Conservation (phyloP, 2,797 vertebrate genomes). For the Gymnothorax javanicus region DNA sequence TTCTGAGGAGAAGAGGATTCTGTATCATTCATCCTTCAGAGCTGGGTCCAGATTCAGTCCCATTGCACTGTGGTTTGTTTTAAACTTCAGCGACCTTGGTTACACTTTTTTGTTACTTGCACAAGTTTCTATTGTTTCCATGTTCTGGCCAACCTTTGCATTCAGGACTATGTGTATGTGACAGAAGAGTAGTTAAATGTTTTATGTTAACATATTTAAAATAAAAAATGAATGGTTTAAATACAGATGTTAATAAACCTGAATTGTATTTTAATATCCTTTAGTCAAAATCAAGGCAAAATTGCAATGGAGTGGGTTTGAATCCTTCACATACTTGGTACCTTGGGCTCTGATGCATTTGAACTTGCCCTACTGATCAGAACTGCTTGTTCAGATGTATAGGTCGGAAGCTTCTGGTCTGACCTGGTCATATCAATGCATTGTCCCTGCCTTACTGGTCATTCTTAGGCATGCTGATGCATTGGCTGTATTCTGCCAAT, state of each 20-base stretch:
- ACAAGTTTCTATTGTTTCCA: slow-evolving; percentile 7
- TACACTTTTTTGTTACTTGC: not conserved
- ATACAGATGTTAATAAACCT: not conserved
- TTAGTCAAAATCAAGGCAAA: not conserved
- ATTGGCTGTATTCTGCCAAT: not conserved
- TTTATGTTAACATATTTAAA: not conserved
- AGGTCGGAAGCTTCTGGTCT: not conserved
- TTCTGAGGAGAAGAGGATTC: not conserved
- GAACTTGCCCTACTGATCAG: not conserved
- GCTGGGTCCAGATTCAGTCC: not conserved
- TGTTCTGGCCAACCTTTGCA: not conserved
- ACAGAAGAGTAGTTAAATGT: not conserved
- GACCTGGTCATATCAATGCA: not conserved
- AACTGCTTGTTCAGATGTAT: not conserved
- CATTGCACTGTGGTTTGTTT: slow-evolving; percentile 3
- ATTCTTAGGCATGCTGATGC: not conserved
- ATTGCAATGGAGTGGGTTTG: not conserved
- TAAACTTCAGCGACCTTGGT: slow-evolving; percentile 1
- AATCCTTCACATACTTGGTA: not conserved
- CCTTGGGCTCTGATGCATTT: not conserved
- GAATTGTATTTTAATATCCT: not conserved
- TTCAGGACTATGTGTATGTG: slow-evolving; percentile 8
- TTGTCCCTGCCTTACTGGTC: not conserved
- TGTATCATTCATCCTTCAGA: not conserved
- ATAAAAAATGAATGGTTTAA: not conserved